Base-by-base conservation (phyloP, 35 echinoderm and acorn worm species). In the Ophioderma brevispina region DNA sequence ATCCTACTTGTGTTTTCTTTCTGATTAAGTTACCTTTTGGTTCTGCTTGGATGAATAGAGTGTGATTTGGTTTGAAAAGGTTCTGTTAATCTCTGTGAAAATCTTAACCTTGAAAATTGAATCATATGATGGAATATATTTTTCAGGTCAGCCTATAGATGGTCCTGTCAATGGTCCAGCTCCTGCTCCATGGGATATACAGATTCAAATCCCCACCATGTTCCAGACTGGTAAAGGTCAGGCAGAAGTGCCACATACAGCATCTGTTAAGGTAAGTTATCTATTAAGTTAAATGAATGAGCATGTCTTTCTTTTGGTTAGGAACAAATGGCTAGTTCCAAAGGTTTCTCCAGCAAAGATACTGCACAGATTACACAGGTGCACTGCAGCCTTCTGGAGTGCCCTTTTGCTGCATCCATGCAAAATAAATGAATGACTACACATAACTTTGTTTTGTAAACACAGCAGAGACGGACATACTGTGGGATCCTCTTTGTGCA, bases 171-270 rank as follows among this genome's bases (percentile, higher is more conserved):
- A 98, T 88, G 96, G 96, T 14, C 89, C 92, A 37, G 96, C 96
- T n/a, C 96, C 96, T 77, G 85, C 82, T 18, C 96, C 96, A 33
- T 98, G 96, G 96, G 78, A 88, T 64, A 87, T 98, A 28, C 76
- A 55, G 42, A 78, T 91, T 31, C 85, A 85, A 39, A 78, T 77
- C 50, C 89, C 96, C 21, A 23, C 34, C 77, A 88, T 87, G 56
- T 98, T 98, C 78, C 56, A 92, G 55, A 82, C 83, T 55, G 55
- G 87, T 40, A 92, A 82, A 38, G 75, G 82, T 1, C 81, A 92
- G 32, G 41, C 86, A 13, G 96, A 98, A 79, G 92, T 98, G 25
- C 96, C 96, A 1, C 96, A 98, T 75, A 94, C 96, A 50, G 96
- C 96, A 37, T 98, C 96, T 37, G 93, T 98, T 63, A 98, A 94